Conservation (phyloP, 2,113 vertebrate genomes). For the Pituophis catenifer region DNA sequence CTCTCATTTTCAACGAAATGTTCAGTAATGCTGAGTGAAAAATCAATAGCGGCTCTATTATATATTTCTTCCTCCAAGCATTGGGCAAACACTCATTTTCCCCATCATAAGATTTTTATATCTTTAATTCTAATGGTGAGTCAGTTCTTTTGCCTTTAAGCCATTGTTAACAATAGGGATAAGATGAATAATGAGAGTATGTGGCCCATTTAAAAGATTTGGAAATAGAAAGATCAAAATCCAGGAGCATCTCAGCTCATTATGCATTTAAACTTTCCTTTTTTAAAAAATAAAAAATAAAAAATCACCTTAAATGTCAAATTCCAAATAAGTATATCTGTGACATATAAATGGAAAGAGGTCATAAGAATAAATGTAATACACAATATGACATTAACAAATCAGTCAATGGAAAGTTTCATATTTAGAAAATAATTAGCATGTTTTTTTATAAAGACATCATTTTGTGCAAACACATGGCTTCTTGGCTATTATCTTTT, state of each 20-base stretch:
- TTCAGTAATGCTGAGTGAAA: conserved; percentile 61
- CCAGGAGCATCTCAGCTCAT: neutral
- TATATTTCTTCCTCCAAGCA: conserved; percentile 58
- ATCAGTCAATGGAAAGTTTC: neutral
- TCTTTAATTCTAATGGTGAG: conserved; percentile 50
- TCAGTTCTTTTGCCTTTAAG: conserved; percentile 15
- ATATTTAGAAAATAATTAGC: neutral
- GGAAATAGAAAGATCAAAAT: neutral
- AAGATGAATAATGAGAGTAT: neutral
- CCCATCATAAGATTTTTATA: conserved; percentile 53
- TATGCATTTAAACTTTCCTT: neutral
- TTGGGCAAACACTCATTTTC: conserved; percentile 51
- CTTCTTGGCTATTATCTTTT: neutral
- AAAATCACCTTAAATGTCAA: neutral
- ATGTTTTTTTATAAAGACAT: neutral
- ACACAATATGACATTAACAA: neutral
- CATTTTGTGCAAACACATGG: neutral
- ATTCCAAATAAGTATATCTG: neutral
- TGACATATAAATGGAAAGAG: neutral
- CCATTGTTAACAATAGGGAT: neutral
- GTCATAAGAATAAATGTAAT: neutral
- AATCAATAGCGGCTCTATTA: conserved; percentile 67
- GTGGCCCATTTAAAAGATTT: neutral
- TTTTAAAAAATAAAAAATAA: neutral
- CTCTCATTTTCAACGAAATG: conserved; percentile 58